These are phyloP conservation scores for Pocillopora verrucosa DNA, from an alignment of 64 coral and sea anemone species.

Conservation along the genomic window DNA sequence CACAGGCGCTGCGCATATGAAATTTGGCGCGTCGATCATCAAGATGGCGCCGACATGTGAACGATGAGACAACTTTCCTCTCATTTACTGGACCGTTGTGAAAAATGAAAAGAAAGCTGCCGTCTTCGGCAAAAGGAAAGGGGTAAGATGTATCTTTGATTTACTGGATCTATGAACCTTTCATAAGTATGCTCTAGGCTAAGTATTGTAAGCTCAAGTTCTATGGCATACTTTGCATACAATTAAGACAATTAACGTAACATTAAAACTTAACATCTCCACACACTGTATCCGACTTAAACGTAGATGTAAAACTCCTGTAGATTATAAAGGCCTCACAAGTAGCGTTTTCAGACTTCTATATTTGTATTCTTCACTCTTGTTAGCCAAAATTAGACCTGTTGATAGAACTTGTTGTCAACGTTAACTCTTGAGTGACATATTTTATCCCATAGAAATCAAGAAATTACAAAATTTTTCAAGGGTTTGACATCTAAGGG, in stretches of 20 bases:
- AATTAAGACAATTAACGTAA: background rate
- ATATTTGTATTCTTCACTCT: too few species aligned
- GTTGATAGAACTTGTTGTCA: too few species aligned
- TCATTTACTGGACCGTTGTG: background rate
- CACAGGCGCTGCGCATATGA: background rate
- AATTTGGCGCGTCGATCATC: slow-evolving; percentile 1
- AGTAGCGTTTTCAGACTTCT: too few species aligned
- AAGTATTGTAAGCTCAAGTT: too few species aligned
- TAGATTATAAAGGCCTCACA: too few species aligned
- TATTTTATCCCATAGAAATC: slow-evolving; percentile 16
- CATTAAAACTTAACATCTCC: too few species aligned
- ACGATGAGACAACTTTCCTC: background rate
- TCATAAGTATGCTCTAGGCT: too few species aligned
- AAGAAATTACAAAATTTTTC: slow-evolving; percentile 66
- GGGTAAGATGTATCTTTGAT: background rate
- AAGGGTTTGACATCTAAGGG: slow-evolving; percentile 38
- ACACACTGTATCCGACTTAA: too few species aligned
- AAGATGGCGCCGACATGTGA: slow-evolving; percentile 3
- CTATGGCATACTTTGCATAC: background rate
- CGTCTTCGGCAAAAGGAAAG: slow-evolving; percentile 2
- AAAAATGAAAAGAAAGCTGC: slow-evolving; percentile 46
- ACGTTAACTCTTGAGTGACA: background rate
- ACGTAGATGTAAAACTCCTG: too few species aligned
- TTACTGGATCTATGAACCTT: background rate
- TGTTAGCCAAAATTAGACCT: too few species aligned